Evolutionary conservation across 2,113 vertebrate species (phyloP).

Genomic region (Xiphophorus couchianus): DNA sequence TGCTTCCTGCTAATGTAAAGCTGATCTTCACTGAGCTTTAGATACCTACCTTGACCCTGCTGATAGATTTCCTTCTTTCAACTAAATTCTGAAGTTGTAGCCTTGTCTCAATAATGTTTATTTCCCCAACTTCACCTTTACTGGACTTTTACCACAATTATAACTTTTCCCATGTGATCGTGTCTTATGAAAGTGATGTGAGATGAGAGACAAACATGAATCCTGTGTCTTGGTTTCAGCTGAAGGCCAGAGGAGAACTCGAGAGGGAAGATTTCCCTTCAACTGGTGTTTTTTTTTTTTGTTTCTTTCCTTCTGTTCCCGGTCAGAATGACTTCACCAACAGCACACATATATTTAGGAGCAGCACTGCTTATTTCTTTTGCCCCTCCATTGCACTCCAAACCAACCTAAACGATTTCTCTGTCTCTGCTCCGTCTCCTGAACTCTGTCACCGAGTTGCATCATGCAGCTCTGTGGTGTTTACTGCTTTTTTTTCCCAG

Average conservation of each 20-base stretch:
- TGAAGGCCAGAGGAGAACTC: conserved; percentile 63
- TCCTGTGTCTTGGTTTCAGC: conserved; percentile 77
- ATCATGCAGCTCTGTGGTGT: conserved; percentile 35
- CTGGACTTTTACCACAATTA: conserved; percentile 34
- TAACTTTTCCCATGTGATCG: conserved; percentile 71
- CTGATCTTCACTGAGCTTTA: conserved; percentile 37
- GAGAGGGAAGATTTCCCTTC: conserved; percentile 76
- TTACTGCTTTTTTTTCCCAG: conserved; percentile 12
- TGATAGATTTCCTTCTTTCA: background rate
- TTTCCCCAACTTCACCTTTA: conserved; percentile 36
- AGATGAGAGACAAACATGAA: conserved; percentile 69
- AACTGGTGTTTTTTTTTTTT: conserved; percentile 64
- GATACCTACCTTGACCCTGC: conserved; percentile 8
- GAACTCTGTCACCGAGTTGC: conserved; percentile 37
- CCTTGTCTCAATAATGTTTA: no score
- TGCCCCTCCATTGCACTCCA: conserved; percentile 54
- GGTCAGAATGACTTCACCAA: conserved; percentile 79
- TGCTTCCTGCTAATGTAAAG: conserved; percentile 22
- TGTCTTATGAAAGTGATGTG: conserved; percentile 55
- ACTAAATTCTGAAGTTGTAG: background rate
- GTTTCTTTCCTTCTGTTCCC: conserved; percentile 61
- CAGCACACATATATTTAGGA: conserved; percentile 57
- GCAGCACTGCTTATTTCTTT: background rate
- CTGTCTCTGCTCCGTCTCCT: conserved; percentile 35
- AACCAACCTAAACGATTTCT: conserved; percentile 41